Base-by-base conservation (phyloP, 2,113 vertebrate species). In the Callaeas wilsoni region DNA sequence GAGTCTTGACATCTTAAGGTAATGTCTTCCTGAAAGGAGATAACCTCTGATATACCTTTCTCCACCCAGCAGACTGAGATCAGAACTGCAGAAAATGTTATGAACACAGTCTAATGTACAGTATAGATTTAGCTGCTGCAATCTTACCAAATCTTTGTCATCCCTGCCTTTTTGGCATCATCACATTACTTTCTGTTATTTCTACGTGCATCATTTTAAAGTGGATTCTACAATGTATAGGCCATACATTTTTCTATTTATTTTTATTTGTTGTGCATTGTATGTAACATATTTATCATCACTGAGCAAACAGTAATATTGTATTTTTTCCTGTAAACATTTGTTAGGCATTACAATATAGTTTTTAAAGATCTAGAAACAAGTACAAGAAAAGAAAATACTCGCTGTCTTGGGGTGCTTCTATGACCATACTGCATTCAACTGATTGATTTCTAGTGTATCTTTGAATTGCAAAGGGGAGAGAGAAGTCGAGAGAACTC, bases 41-140 rank as follows among this genome's bases (percentile, higher is more conserved):
- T 47, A 27, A 59, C 8, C 7, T 77, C 6, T 56, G 55, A 14
- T 3, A 23, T 15, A 32, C 2, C 0, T 73, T 73, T 53, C 14
- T 65, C 20, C 15, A 56, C 3, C 3, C 32, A 35, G 12, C 19
- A 55, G 63, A 37, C 13, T 23, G 55, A 56, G 18, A 70, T 4
- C 25, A 57, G 25, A 67, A 67, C 13, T 37, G 8, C 5, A 82
- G 13, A 5, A 33, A 5, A 4, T 26, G 4, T 13, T 52, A 19
- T 25, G 6, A 18, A 52, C 1, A 1, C 0, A 5, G n/a, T 41
- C 20, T 73, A n/a, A 80, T 6, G 4, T 21, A 37, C 22, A 32
- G 5, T 17, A 30, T 3, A 41, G 14, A 32, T 4, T 29, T 23
- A 20, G 1, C 12, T 22, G 37, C 27, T 57, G 16, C 1, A 8